Evolutionary conservation across 2,797 vertebrate species (phyloP), one percentile per base, ranked within the genome.

Genomic region (Peromyscus melanophrys): DNA sequence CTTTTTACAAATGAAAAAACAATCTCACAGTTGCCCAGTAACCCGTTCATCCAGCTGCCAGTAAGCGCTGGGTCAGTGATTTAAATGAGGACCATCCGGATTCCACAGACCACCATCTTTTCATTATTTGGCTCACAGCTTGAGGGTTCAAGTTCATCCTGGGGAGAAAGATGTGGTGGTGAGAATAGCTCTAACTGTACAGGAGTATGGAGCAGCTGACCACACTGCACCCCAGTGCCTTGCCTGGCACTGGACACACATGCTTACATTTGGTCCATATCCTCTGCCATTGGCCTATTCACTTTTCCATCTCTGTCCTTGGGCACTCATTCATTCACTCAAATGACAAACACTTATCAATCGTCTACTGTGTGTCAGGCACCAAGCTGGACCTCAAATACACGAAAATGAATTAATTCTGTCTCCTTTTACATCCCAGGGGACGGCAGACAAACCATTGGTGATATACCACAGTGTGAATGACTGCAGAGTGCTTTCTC

Each of bases 61-160:
- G 55, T 37, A 6, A 27, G 25, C 43, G 37, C 49, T 76, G 63
- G 40, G 19, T 29, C 88, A 29, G 2, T 76, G 52, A 88, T 76
- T 95, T 83, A 27, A 69, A 25, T 75, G 14, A 94, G 75, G 12
- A 55, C 5, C 31, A 57, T 37, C 82, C 31, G 69, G 37, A 27
- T 89, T 67, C 89, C 43, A 76, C 14, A 86, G 89, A 76, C 57
- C 27, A 4, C 83, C n/a, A 49, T 95, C 73, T 86, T 94, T 89
- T 57, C 13, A 16, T 77, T 12, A 65, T 49, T 76, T 37, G 65
- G 34, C 85, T 87, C 43, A 87, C 84, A 71, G 65, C 23, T 69
- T 67, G 46, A 55, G 46, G 46, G 34, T 37, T 37, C 34, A 27
- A 3, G 84, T 71, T 37, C 34, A 37, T 29, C 10, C 46, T 87